A percentile compares a stretch with the other conserved stretches of the same genome.
Evolutionary conservation across 1,140 invertebrate genomes (phyloP).

Genomic region (Armadillidium nasatum): DNA sequence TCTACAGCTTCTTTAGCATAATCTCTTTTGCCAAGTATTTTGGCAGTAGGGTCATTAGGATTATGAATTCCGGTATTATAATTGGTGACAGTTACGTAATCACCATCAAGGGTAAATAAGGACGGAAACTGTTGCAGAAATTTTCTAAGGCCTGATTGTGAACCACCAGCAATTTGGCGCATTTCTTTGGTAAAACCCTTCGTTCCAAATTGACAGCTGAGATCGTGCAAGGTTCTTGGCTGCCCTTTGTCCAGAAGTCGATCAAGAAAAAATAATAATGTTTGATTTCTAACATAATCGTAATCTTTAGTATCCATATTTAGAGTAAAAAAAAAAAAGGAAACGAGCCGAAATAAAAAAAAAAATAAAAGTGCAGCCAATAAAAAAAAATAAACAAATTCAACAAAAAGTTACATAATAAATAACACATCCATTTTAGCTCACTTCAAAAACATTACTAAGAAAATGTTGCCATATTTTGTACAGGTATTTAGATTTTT

Average conservation of each 20-base stretch:
- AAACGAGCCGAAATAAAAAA: conserved; percentile 29
- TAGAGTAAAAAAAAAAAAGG: conserved; percentile 33
- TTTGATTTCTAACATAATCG: conserved; percentile 87
- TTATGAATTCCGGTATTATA: conserved; percentile 47
- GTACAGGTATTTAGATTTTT: too few species aligned
- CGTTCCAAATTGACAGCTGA: conserved; percentile 92
- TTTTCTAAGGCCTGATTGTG: conserved; percentile 87
- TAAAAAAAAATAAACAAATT: conserved; percentile 23
- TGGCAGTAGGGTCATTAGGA: conserved; percentile 50
- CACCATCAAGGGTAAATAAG: conserved; percentile 83
- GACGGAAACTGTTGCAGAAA: conserved; percentile 73
- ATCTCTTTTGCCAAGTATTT: conserved; percentile 63
- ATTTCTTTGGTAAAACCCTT: conserved; percentile 89
- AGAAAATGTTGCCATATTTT: conserved; percentile 25
- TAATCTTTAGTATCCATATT: conserved; percentile 87
- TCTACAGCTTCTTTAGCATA: conserved; percentile 89
- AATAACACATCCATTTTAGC: conserved; percentile 27
- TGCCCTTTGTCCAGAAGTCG: conserved; percentile 86
- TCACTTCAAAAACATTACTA: conserved; percentile 29
- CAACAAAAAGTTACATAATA: conserved; percentile 21
- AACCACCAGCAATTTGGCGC: conserved; percentile 80
- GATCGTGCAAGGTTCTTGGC: conserved; percentile 84
- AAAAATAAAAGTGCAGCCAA: conserved; percentile 22
- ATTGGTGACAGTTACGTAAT: conserved; percentile 83
- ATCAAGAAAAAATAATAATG: conserved; percentile 91